phyloP scores from a whole-genome alignment of 2,888 invertebrate genomes.

The Palloptera scutellata region DNA sequence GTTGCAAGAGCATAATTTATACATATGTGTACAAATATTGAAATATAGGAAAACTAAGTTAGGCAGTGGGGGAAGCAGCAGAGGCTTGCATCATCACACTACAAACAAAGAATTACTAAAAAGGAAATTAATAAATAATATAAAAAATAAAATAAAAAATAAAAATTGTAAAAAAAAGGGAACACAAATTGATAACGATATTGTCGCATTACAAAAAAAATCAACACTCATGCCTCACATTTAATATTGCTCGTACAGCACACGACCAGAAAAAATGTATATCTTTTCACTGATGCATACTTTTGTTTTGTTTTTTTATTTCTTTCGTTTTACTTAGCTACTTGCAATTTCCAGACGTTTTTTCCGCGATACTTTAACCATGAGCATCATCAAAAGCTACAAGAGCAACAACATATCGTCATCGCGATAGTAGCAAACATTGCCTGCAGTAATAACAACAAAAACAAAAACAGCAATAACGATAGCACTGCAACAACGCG shows the following conservation, averaged over 20 bases:
- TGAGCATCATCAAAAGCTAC: constrained; percentile 5
- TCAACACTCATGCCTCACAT: too few relatives aligned
- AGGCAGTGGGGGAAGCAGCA: not conserved
- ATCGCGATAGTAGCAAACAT: constrained; percentile 14
- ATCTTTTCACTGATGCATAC: too few relatives aligned
- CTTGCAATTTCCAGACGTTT: too few relatives aligned
- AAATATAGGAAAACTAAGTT: not conserved
- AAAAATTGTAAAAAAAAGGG: not conserved
- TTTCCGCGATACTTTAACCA: not conserved
- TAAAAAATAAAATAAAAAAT: not conserved
- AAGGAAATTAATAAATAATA: not conserved
- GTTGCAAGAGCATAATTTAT: not conserved
- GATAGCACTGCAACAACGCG: constrained; percentile 60
- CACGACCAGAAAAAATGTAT: too few relatives aligned
- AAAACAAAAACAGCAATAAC: constrained; percentile 34
- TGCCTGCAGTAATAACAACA: constrained; percentile 4
- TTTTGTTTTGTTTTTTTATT: too few relatives aligned
- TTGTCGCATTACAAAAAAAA: not conserved
- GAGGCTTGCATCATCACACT: not conserved
- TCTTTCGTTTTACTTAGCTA: too few relatives aligned
- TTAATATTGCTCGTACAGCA: too few relatives aligned
- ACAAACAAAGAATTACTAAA: not conserved
- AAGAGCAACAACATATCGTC: constrained; percentile 3
- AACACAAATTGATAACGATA: not conserved
- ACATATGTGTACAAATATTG: constrained; percentile 10